Evolutionary conservation across 1,140 invertebrate genomes (phyloP), one percentile per base, ranked within the genome.

Genomic region (Eumeta japonica): DNA sequence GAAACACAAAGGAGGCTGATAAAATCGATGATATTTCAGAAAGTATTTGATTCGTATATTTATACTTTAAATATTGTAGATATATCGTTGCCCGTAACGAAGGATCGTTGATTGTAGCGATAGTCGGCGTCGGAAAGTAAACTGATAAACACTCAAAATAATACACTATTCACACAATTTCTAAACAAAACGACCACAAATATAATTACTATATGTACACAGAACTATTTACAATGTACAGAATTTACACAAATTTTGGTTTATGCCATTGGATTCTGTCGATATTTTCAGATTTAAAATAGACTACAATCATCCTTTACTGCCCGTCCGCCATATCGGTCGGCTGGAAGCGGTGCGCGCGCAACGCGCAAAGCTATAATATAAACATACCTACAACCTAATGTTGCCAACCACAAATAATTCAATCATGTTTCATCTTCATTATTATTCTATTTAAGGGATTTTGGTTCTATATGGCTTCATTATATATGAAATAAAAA

Each of bases 191-290:
- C 59, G 62, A 66, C 53, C 71, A 75, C 71, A 76, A 76, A 76
- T 76, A 75, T 76, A 73, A 75, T 64, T 63, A 73, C 73, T 76
- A 75, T 75, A 74, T 76, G 64, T 76, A 76, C 73, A 76, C 66
- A 62, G 61, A 62, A 76, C 71, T 76, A 76, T 76, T 76, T 76
- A 76, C 73, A 76, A 76, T 75, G 66, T 74, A 68, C 67, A 72
- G 68, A 64, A 70, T 66, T 71, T 67, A 75, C 64, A 70, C 65
- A 71, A 70, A 62, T 65, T 59, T 50, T 58, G 57, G 58, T 56
- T 76, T 76, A 76, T 64, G 67, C 73, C 73, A 76, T 76, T 70
- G 64, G 71, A 66, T 70, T 56, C 55, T 61, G 61, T 67, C 62
- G 71, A 76, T 76, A 71, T 57, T 70, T 67, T 64, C 59, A 59